Conservation (phyloP, 2,797 vertebrate species). For the Antrozous pallidus region DNA sequence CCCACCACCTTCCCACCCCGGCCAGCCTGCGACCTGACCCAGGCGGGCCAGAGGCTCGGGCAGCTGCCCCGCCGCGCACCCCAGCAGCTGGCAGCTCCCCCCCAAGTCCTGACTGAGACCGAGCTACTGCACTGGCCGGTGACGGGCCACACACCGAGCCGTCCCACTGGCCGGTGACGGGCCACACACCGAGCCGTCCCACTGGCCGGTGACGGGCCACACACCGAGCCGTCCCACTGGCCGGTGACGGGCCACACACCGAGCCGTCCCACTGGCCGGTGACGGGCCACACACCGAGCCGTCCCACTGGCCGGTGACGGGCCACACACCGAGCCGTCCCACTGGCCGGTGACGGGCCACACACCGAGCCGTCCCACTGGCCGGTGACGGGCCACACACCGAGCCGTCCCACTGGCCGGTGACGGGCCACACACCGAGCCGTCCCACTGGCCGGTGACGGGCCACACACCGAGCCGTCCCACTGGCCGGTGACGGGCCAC, state of each 20-base stretch:
- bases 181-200: not conserved
- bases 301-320: accelerated
- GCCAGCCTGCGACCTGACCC: accelerated
- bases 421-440: not conserved
- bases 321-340: not conserved
- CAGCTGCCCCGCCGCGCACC: not conserved
- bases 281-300: not conserved
- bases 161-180: accelerated
- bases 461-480: not conserved
- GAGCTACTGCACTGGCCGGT: not conserved
- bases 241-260: not conserved
- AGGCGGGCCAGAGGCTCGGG: not conserved
- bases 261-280: accelerated
- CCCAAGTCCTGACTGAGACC: accelerated
- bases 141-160: not conserved
- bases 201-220: accelerated
- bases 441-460: accelerated
- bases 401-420: accelerated
- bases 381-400: not conserved
- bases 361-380: too few relatives aligned
- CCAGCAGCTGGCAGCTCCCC: accelerated
- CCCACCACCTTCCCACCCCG: not conserved
- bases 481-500: accelerated
- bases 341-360: accelerated
- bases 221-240: too few relatives aligned